These are phyloP conservation scores for Ormyrus labotus DNA, from an alignment of 2,888 invertebrate species.

Conservation along the genomic window DNA sequence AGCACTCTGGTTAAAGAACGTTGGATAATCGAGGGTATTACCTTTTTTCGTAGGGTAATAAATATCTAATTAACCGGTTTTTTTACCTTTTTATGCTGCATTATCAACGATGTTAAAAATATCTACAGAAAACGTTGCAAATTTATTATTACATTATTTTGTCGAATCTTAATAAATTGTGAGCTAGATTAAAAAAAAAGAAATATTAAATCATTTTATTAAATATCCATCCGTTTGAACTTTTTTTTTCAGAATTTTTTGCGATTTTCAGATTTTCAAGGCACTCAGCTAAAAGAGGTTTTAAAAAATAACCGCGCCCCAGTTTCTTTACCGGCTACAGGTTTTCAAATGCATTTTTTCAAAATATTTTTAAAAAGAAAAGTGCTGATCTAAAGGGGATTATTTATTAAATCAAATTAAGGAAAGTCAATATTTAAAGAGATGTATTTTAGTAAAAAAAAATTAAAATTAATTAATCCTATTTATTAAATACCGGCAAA, in stretches of 20 bases:
- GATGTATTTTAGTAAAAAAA: not conserved
- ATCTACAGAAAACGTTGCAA: not conserved
- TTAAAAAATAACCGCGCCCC: slow-evolving; percentile 37
- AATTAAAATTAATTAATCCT: not conserved
- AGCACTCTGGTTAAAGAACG: too few relatives aligned
- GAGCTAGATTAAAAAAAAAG: too few relatives aligned
- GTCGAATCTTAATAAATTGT: not conserved
- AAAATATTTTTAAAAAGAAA: slow-evolving; percentile 5
- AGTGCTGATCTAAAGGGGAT: not conserved
- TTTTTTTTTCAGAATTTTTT: slow-evolving; percentile 20
- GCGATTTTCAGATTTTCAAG: slow-evolving; percentile 20
- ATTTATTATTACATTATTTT: not conserved
- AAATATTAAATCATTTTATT: too few relatives aligned
- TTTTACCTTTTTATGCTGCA: too few relatives aligned
- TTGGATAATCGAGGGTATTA: too few relatives aligned
- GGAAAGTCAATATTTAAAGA: not conserved
- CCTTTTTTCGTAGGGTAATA: too few relatives aligned
- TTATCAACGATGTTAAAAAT: too few relatives aligned
- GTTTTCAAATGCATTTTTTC: slow-evolving; percentile 14
- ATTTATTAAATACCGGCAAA: not conserved
- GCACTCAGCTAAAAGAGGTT: slow-evolving; percentile 30
- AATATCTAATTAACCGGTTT: too few relatives aligned
- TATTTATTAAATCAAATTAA: not conserved
- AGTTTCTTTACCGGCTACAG: slow-evolving; percentile 10
- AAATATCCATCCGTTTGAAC: too few relatives aligned